Evolutionary conservation across 2,888 invertebrate species (phyloP), one percentile per base, ranked within the genome.

Genomic region (Micoletzkya japonica): DNA sequence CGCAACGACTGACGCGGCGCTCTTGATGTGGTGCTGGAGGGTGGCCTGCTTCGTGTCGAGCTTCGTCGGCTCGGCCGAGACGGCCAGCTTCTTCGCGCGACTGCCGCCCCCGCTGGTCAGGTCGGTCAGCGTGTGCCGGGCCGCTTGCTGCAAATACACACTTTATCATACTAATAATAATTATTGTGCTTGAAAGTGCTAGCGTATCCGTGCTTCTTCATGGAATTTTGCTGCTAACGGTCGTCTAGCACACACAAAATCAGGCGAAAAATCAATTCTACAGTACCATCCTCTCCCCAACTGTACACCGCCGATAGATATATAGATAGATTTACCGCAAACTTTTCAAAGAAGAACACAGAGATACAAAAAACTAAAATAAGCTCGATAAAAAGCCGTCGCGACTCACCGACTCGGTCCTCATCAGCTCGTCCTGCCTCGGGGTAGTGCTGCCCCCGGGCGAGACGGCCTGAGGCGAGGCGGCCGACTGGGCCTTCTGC

Each of bases 71-170:
- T 85, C 85, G 10, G 85, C 88, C 0, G 88, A 88, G 24, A 88
- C 88, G 69, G 88, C 88, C 79, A 88, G 86, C 75, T 88, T 88
- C 81, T 88, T 88, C 71, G 80, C 72, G 39, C 79, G 71, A 28
- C 7, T 10, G 39, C 17, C 17, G 10, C 17, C 39, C 10, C 39
- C 7, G 10, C 7, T 17, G 7, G 17, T 17, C 52, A 26, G 20
- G 28, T 50, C n/a, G 30, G 3, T 50, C 50, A 44, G 32, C 50
- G 24, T 50, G 30, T 14, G 44, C 20, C 26, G 14, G 39, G 34
- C 30, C 7, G n/a, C n/a, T n/a, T n/a, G n/a, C n/a, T n/a, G n/a
- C n/a, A n/a, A n/a, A n/a, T n/a, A n/a, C n/a, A n/a, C n/a, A n/a
- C n/a, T n/a, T n/a, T n/a, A n/a, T n/a, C n/a, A n/a, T n/a, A n/a